Evolutionary conservation across 2,797 vertebrate species (phyloP), one percentile per base, ranked within the genome.

Genomic region (Phataginus tetradactyla): DNA sequence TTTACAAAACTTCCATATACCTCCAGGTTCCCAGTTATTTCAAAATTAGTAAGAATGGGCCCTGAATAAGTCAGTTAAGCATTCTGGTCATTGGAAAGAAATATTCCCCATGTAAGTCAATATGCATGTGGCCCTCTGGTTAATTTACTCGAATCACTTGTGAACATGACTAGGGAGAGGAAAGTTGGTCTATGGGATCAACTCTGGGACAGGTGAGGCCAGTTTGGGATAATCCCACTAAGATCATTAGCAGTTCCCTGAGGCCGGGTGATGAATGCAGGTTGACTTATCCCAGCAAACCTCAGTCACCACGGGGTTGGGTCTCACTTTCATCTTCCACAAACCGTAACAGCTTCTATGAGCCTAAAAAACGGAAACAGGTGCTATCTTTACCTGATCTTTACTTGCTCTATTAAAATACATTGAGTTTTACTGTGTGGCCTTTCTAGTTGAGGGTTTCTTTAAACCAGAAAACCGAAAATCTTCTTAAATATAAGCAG

Each of bases 401-500:
- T 72, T 32, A 59, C 27, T 23, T 39, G 20, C 9, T 77, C 20
- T 80, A 15, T n/a, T 81, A 20, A 94, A 34, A 45, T 74, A 55
- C 34, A 77, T 9, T 32, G 34, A 63, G 32, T 85, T 71, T 75
- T 79, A 64, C 78, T 79, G 57, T 83, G 29, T 85, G 72, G 49
- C 4, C 64, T n/a, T 64, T 74, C 57, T 37, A 21, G 42, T 42
- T 78, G 37, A n/a, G 45, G 59, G 20, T 42, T 91, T 88, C 64
- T 90, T 92, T 66, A 94, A 71, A 68, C 20, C 57, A 90, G 9
- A 80, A 80, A 92, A 79, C 45, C 7, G 21, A 84, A 53, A 17
- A n/a, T 83, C 4, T 64, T 85, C 77, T 93, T 90, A 90, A 90
- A 85, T 79, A n/a, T 18, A 79, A 72, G 45, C 18, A 72, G 32